Evolutionary conservation across 2,797 vertebrate species (phyloP), one percentile per base, ranked within the genome.

Genomic region (Semotilus atromaculatus): DNA sequence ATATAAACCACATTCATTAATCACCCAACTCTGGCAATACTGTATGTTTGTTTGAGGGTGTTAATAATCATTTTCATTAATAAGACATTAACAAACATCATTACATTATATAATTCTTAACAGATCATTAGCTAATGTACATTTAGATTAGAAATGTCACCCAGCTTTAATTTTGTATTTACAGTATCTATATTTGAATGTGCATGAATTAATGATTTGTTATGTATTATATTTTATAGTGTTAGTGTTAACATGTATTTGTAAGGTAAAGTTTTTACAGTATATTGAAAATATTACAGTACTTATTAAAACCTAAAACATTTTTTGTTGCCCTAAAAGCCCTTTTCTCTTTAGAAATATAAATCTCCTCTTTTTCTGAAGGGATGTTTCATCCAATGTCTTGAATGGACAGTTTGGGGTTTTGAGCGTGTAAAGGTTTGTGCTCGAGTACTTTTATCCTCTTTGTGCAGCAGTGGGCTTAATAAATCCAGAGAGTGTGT

Each of bases 61-160:
- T 78, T 78, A 36, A 9, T 34, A 31, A 82, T 55, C 6, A 58
- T 62, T 82, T 73, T 64, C 70, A 75, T 82, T 82, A 82, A 74
- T 45, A 74, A 74, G 43, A 19, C 43, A 16, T 74, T 74, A 82
- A 40, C 43, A 53, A 75, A 75, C 43, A 53, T 82, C 71, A 83
- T 75, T 66, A 66, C 31, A 26, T 82, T 82, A 53, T 66, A 36
- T 67, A 38, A 83, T 75, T 51, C 60, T 66, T 66, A 40, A 75
- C 31, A 75, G 58, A 75, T 83, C 81, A 75, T 83, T 75, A 51
- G 81, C 71, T 53, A 75, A 66, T 83, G 60, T 38, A 66, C 43
- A 48, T 62, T 62, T n/a, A 48, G 55, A 45, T 48, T 76, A 38
- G 31, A 75, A 36, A 55, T 60, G 21, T 13, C 19, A 62, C 9